Evolutionary conservation across 2,888 invertebrate genomes (phyloP).

Genomic region (Elegia similella): DNA sequence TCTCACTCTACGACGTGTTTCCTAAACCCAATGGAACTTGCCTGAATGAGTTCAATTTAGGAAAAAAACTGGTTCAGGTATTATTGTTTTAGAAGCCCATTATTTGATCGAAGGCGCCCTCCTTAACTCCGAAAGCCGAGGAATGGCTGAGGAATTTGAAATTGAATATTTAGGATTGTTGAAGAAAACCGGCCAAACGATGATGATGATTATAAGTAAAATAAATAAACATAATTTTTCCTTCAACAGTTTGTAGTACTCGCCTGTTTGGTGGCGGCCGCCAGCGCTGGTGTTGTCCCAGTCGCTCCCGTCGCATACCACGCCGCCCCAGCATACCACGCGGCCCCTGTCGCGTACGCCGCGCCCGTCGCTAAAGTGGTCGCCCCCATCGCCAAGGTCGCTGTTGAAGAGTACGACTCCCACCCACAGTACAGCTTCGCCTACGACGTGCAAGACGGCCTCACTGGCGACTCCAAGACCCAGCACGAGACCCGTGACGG

Average conservation of each 20-base stretch:
- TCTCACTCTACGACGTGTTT: too few relatives aligned
- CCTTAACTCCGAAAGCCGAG: too few relatives aligned
- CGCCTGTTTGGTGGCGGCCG: conserved; percentile 41
- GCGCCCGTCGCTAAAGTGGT: conserved; percentile 38
- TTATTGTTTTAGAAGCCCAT: too few relatives aligned
- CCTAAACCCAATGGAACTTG: too few relatives aligned
- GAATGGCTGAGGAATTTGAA: too few relatives aligned
- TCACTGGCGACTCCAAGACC: conserved; percentile 69
- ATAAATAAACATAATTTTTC: conserved; percentile 3
- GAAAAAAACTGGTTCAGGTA: too few relatives aligned
- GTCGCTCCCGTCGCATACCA: conserved; percentile 29
- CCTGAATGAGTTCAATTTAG: too few relatives aligned
- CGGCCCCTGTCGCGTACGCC: conserved; percentile 31
- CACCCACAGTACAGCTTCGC: conserved; percentile 75
- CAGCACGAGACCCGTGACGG: conserved; percentile 79
- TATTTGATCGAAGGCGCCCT: too few relatives aligned
- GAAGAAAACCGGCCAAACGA: too few relatives aligned
- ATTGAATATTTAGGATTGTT: too few relatives aligned
- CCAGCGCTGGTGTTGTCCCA: conserved; percentile 40
- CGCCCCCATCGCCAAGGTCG: conserved; percentile 40
- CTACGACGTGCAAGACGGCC: conserved; percentile 75
- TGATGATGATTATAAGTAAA: too few relatives aligned
- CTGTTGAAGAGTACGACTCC: conserved; percentile 49
- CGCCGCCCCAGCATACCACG: conserved; percentile 35
- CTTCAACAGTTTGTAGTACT: conserved; percentile 39